phyloP scores from a whole-genome alignment of 2,797 vertebrate genomes.

The Labeo calbasu region DNA sequence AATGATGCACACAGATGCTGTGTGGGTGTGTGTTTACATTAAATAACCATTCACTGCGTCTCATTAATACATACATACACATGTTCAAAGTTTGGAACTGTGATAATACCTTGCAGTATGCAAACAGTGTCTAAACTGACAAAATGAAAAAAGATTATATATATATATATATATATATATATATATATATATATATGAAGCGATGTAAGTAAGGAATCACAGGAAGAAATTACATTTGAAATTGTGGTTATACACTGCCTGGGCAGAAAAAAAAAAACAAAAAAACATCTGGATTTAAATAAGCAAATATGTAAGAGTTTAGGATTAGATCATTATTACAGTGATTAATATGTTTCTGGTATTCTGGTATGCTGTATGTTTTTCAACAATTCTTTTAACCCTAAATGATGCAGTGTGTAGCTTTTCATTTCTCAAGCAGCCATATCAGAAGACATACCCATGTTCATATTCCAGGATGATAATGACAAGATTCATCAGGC shows the following conservation, averaged over 20 bases:
- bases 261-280: too few relatives aligned
- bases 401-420: neutral
- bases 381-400: neutral
- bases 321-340: neutral
- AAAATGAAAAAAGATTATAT: too few relatives aligned
- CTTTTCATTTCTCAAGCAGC: neutral
- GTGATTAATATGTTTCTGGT: neutral
- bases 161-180: too few relatives aligned
- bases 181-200: too few relatives aligned
- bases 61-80: conserved; percentile 1
- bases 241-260: too few relatives aligned
- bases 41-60: conserved; percentile 13
- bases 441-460: neutral
- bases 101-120: neutral
- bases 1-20: conserved; percentile 35
- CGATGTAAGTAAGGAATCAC: too few relatives aligned
- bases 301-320: neutral
- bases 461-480: neutral
- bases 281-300: neutral
- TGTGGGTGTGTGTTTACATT: conserved; percentile 36
- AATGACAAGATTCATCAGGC: neutral
- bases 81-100: neutral
- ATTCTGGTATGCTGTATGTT: neutral
- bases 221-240: too few relatives aligned
- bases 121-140: neutral